phyloP scores from a whole-genome alignment of 2,888 invertebrate species.

The Helicoverpa assulta region DNA sequence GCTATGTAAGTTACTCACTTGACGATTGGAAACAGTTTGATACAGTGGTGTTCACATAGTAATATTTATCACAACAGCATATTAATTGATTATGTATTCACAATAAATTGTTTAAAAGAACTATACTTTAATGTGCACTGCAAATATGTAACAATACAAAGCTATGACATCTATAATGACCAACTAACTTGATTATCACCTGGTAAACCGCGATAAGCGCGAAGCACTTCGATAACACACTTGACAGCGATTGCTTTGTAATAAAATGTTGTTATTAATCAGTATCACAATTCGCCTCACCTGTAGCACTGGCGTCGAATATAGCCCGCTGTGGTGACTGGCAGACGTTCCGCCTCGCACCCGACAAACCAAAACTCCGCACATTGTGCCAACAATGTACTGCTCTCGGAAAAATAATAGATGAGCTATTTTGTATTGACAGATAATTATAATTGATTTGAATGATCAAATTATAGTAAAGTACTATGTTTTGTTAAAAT shows the following conservation, averaged over 20 bases:
- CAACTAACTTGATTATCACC: constrained; percentile 18
- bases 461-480: not conserved
- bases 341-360: constrained; percentile 13
- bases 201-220: constrained; percentile 30
- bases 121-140: constrained; percentile 11
- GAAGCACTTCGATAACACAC: constrained; percentile 29
- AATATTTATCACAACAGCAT: not conserved
- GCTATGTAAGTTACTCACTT: constrained; percentile 17
- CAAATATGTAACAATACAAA: constrained; percentile 16
- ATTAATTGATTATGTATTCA: not conserved
- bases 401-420: constrained; percentile 37
- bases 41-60: not conserved
- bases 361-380: constrained; percentile 29
- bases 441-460: constrained; percentile 5
- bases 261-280: constrained; percentile 14
- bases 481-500: not conserved
- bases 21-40: not conserved
- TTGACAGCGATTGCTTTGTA: constrained; percentile 27
- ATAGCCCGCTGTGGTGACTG: constrained; percentile 47
- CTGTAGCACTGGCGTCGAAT: constrained; percentile 45
- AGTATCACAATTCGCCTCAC: constrained; percentile 43
- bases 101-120: not conserved
- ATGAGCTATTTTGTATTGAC: constrained; percentile 22
- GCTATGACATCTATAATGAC: constrained; percentile 10
- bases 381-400: constrained; percentile 46